Percentiles rank a stretch among this genome's conserved stretches.
phyloP scores from a whole-genome alignment of 2,888 invertebrate genomes.

The Campopleginae sp. region DNA sequence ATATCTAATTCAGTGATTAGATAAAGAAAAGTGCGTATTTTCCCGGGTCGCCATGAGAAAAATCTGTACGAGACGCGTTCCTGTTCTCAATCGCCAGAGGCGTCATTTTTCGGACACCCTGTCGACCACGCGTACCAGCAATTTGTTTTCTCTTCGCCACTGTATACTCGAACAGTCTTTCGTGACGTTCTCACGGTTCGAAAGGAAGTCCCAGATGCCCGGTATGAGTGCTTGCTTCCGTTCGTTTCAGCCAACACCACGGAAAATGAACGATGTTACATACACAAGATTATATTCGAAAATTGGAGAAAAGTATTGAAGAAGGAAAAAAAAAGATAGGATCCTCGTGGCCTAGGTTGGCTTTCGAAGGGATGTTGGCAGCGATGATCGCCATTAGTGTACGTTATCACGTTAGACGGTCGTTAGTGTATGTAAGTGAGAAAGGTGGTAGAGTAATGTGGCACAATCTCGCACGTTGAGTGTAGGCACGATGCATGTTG shows the following conservation, averaged over 20 bases:
- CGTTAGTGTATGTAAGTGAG: conserved; percentile 28
- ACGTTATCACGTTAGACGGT: conserved; percentile 66
- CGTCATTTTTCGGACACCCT: background rate
- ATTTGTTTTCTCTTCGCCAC: conserved; percentile 64
- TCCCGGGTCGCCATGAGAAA: no score
- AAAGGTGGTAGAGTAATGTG: conserved; percentile 72
- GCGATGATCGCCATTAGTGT: conserved; percentile 44
- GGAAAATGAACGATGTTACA: background rate
- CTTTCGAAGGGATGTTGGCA: background rate
- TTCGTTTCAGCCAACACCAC: conserved; percentile 42
- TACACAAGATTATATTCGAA: background rate
- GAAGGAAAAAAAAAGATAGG: conserved; percentile 6
- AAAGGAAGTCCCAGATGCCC: conserved; percentile 33
- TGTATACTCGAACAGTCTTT: background rate
- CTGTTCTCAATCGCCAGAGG: background rate
- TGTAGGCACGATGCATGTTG: background rate
- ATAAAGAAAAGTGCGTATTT: no score
- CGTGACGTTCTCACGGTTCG: conserved; percentile 10
- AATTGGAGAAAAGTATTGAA: background rate
- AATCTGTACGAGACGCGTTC: background rate
- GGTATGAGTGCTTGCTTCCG: conserved; percentile 33
- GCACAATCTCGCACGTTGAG: conserved; percentile 65
- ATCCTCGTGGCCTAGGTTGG: conserved; percentile 14
- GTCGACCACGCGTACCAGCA: conserved; percentile 48
- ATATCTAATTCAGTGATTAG: background rate